Percentiles rank a stretch among this genome's conserved stretches.
Conservation (phyloP, 2,113 vertebrate genomes). For the Pterocles orientalis region DNA sequence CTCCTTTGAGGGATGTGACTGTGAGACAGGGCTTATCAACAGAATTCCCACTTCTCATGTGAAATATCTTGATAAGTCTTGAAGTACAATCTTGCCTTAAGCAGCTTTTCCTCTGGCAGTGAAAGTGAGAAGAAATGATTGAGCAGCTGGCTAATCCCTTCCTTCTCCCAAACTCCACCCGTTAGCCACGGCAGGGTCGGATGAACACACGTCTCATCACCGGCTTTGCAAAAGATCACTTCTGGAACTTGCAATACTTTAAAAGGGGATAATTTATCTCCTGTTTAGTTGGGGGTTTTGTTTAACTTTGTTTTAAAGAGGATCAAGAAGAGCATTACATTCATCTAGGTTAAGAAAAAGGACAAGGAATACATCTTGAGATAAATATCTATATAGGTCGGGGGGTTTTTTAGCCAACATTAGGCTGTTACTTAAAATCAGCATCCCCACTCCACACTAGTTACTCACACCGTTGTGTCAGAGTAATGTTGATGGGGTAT, state of each 20-base stretch:
- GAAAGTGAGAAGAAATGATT: not conserved
- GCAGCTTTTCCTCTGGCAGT: conserved; percentile 51
- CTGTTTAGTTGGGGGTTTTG: not conserved
- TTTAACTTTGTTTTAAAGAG: not conserved
- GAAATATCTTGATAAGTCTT: conserved; percentile 37
- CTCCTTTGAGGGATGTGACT: conserved; percentile 14
- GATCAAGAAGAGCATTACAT: not conserved
- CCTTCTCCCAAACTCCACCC: not conserved
- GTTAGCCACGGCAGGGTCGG: not conserved
- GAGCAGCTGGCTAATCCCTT: conserved; percentile 24
- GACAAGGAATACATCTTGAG: not conserved
- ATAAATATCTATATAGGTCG: not conserved
- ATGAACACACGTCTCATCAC: not conserved
- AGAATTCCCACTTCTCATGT: conserved; percentile 29
- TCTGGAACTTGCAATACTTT: fast-evolving
- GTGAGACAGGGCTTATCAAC: conserved; percentile 22
- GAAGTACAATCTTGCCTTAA: conserved; percentile 27
- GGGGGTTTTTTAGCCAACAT: not conserved
- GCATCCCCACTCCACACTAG: too few relatives aligned
- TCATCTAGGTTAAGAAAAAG: not conserved
- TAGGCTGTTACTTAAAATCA: not conserved
- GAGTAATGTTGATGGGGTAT: not conserved
- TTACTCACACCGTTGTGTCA: not conserved
- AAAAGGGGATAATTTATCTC: not conserved
- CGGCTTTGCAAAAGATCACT: not conserved